These are phyloP conservation scores for Tragelaphus strepsiceros DNA, from an alignment of 2,113 vertebrate genomes.

Conservation along the genomic window DNA sequence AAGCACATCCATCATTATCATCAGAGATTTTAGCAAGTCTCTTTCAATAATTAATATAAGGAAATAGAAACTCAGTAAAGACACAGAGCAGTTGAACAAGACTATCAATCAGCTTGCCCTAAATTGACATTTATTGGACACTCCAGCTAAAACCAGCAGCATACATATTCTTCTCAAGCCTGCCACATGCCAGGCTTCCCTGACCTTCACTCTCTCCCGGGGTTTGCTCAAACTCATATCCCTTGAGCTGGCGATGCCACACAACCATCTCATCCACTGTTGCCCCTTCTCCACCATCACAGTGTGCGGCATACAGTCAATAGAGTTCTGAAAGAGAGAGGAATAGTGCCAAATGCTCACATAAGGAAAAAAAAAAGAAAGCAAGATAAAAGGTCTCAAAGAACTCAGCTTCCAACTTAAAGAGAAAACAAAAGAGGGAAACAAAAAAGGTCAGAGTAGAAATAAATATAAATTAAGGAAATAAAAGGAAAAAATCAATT, in stretches of 20 bases:
- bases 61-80: neutral
- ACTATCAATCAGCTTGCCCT: neutral
- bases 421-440: neutral
- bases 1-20: neutral
- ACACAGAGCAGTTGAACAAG: neutral
- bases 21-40: neutral
- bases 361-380: neutral
- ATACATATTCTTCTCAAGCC: neutral
- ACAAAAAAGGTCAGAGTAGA: neutral
- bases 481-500: neutral
- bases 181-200: rapidly evolving
- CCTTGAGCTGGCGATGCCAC: neutral
- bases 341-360: neutral
- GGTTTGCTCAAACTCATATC: neutral
- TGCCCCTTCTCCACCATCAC: neutral
- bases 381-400: neutral
- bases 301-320: neutral
- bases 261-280: neutral
- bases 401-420: neutral
- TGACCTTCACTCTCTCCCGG: neutral
- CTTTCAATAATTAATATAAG: neutral
- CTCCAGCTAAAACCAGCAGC: neutral
- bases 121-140: neutral
- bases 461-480: neutral
- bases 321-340: neutral